Evolutionary conservation across 2,113 vertebrate species (phyloP).

Genomic region (Passer montanus): DNA sequence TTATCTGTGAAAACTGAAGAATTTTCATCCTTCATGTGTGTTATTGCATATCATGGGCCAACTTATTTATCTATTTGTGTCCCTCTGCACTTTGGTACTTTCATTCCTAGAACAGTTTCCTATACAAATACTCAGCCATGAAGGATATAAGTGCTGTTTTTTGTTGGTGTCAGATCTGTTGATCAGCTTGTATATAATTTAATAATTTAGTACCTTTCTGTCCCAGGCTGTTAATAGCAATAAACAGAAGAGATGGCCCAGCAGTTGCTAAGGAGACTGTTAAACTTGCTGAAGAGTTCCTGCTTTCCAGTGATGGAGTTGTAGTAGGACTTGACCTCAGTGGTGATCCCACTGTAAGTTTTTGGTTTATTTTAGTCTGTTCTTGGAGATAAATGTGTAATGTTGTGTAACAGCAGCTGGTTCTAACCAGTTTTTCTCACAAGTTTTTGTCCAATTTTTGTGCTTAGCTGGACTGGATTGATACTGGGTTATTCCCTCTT

Average conservation of each 20-base stretch:
- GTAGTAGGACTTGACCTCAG: slow-evolving; percentile 95
- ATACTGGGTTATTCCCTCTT: background rate
- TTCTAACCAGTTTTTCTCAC: background rate
- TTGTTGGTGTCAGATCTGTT: background rate
- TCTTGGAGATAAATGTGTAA: background rate
- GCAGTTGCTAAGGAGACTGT: slow-evolving; percentile 89
- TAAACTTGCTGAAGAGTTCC: slow-evolving; percentile 91
- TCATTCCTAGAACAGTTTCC: background rate
- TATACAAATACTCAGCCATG: background rate
- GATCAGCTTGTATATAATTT: background rate
- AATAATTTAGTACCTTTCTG: background rate
- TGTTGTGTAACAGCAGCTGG: background rate
- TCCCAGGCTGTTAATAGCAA: slow-evolving; percentile 88
- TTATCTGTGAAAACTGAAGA: background rate
- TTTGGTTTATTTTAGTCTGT: background rate
- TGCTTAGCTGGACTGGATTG: background rate
- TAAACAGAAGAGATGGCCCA: slow-evolving; percentile 89
- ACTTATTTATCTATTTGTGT: background rate
- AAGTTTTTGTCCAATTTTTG: background rate
- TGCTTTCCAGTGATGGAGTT: slow-evolving; percentile 81
- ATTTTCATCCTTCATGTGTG: background rate
- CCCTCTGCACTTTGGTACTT: background rate
- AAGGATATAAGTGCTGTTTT: background rate
- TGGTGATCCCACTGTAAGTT: slow-evolving; percentile 88
- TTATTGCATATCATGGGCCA: background rate